Evolutionary conservation across 2,797 vertebrate genomes (phyloP).

Genomic region (Buphagus erythrorhynchus): DNA sequence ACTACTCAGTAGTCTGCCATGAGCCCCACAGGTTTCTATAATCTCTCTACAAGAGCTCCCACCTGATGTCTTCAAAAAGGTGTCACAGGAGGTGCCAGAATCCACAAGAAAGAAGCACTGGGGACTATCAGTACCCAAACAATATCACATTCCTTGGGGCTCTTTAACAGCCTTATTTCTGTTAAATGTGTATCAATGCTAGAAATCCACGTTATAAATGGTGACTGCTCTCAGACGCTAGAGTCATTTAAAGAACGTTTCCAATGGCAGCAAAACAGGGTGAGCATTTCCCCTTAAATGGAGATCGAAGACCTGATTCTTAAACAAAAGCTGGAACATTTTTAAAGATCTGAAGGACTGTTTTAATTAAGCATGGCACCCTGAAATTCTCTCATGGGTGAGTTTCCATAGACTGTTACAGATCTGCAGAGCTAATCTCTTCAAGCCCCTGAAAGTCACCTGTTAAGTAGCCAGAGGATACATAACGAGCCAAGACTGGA

Average conservation of each 20-base stretch:
- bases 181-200: background rate
- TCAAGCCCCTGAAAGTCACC: slow-evolving; percentile 66
- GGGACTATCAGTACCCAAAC: background rate
- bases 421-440: slow-evolving; percentile 54
- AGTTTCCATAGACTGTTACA: background rate
- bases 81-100: background rate
- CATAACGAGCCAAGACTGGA: slow-evolving; percentile 6
- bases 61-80: background rate
- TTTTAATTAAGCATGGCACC: slow-evolving; percentile 9
- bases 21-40: background rate
- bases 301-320: slow-evolving; percentile 12
- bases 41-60: background rate
- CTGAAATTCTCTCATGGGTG: background rate
- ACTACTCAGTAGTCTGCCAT: background rate
- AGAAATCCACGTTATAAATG: slow-evolving; percentile 20
- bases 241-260: slow-evolving; percentile 4
- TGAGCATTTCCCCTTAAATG: slow-evolving; percentile 49
- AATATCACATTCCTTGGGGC: background rate
- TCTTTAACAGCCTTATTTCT: background rate
- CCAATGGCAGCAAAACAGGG: slow-evolving; percentile 18
- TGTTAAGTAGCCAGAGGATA: slow-evolving; percentile 65
- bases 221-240: background rate
- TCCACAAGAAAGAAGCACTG: background rate
- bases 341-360: background rate
- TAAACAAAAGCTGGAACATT: slow-evolving; percentile 39